Conservation (phyloP, 2,113 vertebrate species). For the Vimba vimba region DNA sequence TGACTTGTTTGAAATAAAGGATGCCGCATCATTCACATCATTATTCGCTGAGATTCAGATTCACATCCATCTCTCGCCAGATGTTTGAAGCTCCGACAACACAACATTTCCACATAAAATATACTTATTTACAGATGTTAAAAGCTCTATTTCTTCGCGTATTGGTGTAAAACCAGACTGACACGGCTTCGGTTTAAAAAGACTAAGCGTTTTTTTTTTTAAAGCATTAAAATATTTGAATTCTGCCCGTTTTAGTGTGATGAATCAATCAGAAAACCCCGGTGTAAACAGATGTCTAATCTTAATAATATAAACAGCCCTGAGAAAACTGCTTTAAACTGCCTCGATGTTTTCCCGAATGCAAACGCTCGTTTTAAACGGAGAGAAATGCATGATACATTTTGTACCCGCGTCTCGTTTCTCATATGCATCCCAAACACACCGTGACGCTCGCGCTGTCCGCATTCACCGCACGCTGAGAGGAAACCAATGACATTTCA, state of each 20-base stretch:
- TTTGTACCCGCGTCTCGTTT: constrained; percentile 1
- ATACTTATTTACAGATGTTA: neutral
- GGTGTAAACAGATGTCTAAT: neutral
- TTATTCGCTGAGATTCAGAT: neutral
- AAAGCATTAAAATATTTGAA: neutral
- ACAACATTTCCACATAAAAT: neutral
- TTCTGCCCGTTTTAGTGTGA: neutral
- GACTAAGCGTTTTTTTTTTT: neutral
- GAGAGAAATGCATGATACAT: neutral
- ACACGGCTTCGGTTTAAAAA: neutral
- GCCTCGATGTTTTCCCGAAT: neutral
- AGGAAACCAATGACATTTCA: neutral
- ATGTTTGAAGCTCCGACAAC: constrained; percentile 20
- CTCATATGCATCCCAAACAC: constrained; percentile 20
- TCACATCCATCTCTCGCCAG: constrained; percentile 8
- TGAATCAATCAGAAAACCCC: neutral
- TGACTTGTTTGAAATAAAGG: neutral
- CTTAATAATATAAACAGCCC: neutral
- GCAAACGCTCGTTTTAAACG: neutral
- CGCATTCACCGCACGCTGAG: constrained; percentile 1
- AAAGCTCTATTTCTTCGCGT: neutral
- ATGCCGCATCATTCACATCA: neutral
- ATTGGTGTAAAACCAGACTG: neutral
- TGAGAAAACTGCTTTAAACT: neutral
- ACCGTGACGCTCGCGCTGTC: constrained; percentile 12